Evolutionary conservation across 2,113 vertebrate species (phyloP).

Genomic region (Geothlypis trichas): DNA sequence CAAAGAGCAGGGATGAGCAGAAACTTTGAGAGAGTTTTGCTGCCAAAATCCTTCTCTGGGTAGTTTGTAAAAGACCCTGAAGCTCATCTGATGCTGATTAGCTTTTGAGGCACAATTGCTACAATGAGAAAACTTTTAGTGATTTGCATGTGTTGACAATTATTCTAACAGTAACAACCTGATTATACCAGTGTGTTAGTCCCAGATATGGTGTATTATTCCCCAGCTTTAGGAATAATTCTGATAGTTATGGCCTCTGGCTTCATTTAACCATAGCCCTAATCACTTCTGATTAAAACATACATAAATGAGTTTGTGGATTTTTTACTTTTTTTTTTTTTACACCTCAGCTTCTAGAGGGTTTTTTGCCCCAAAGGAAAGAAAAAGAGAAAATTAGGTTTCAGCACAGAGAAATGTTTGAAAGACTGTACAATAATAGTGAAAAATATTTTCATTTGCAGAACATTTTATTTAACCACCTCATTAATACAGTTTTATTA

Average conservation of each 20-base stretch:
- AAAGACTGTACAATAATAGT: not conserved
- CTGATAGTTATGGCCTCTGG: constrained; percentile 24
- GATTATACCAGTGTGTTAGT: constrained; percentile 44
- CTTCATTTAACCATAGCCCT: constrained; percentile 50
- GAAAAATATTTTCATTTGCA: not conserved
- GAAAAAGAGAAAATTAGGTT: not conserved
- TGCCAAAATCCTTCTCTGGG: constrained; percentile 7
- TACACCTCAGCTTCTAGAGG: not conserved
- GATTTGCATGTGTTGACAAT: constrained; percentile 54
- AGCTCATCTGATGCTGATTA: constrained; percentile 14
- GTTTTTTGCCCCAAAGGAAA: not conserved
- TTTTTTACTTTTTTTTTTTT: not conserved
- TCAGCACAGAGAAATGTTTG: not conserved
- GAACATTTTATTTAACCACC: constrained; percentile 19
- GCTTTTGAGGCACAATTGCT: constrained; percentile 21
- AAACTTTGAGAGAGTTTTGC: constrained; percentile 10
- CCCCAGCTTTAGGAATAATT: constrained; percentile 44
- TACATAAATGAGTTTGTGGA: constrained; percentile 34
- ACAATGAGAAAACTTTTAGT: not conserved
- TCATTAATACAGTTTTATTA: not conserved
- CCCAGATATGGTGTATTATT: constrained; percentile 59
- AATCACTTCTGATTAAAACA: constrained; percentile 65
- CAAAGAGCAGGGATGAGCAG: not conserved
- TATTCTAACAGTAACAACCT: constrained; percentile 35
- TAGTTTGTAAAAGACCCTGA: not conserved